These are phyloP conservation scores for Calypte anna DNA, from an alignment of 2,113 vertebrate genomes.

Conservation along the genomic window DNA sequence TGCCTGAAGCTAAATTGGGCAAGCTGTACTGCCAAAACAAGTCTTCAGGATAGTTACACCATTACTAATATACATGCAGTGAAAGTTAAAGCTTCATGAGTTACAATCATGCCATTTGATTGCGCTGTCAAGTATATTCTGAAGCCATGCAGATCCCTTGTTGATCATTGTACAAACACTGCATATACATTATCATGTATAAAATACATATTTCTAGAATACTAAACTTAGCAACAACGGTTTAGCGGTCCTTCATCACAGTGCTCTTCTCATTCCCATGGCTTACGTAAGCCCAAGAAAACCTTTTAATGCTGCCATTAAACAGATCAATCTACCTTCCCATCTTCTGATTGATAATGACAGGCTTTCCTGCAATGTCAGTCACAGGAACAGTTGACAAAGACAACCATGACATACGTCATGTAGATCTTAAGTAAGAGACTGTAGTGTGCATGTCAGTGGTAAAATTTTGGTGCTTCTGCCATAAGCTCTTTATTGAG, in stretches of 20 bases:
- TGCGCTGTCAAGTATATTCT: not conserved
- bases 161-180: not conserved
- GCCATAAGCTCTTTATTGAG: not conserved
- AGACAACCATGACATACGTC: not conserved
- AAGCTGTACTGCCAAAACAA: not conserved
- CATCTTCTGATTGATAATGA: not conserved
- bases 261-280: not conserved
- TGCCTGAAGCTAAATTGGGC: not conserved
- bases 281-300: not conserved
- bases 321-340: not conserved
- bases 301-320: not conserved
- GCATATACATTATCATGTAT: not conserved
- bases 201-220: not conserved
- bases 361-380: not conserved
- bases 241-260: not conserved
- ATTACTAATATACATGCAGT: not conserved
- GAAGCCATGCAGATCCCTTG: not conserved
- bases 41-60: not conserved
- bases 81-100: not conserved
- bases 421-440: not conserved
- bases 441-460: accelerated
- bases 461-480: not conserved
- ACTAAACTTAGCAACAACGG: not conserved
- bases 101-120: not conserved
- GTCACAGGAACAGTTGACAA: not conserved